These are phyloP conservation scores for Calliscelio sp. DNA, from an alignment of 2,888 invertebrate genomes.

Conservation along the genomic window DNA sequence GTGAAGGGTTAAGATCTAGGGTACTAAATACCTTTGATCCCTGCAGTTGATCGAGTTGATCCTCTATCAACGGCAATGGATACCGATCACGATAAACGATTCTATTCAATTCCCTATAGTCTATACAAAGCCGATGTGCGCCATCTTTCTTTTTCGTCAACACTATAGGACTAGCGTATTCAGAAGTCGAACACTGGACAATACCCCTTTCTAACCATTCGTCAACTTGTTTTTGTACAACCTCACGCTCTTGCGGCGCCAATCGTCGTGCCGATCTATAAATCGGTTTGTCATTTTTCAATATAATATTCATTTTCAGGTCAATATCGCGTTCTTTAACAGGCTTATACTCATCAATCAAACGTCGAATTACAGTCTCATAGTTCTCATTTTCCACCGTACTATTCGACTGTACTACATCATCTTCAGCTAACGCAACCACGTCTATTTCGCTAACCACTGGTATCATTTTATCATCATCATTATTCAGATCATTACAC, in stretches of 20 bases:
- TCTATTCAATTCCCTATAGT: neutral
- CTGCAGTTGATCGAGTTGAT: no score
- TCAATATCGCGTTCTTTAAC: neutral
- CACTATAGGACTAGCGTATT: constrained; percentile 46
- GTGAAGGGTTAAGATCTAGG: no score
- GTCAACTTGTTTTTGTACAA: constrained; percentile 36
- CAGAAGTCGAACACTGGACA: neutral
- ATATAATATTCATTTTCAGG: neutral
- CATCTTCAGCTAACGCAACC: neutral
- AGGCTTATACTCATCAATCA: neutral
- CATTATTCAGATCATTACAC: neutral
- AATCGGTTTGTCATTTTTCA: neutral
- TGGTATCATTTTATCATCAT: constrained; percentile 1
- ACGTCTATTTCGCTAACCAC: neutral
- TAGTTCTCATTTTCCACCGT: no score
- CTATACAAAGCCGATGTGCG: neutral
- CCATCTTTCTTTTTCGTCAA: constrained; percentile 57
- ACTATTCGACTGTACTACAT: neutral
- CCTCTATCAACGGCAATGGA: neutral
- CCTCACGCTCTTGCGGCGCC: constrained; percentile 24
- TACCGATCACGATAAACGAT: neutral
- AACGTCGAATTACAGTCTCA: neutral
- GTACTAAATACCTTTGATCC: no score
- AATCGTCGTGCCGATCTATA: neutral
- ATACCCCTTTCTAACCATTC: constrained; percentile 42